A percentile compares a stretch with the other conserved stretches of the same genome.
These are phyloP conservation scores for Craniophora ligustri DNA, from an alignment of 2,888 invertebrate species.

Conservation along the genomic window DNA sequence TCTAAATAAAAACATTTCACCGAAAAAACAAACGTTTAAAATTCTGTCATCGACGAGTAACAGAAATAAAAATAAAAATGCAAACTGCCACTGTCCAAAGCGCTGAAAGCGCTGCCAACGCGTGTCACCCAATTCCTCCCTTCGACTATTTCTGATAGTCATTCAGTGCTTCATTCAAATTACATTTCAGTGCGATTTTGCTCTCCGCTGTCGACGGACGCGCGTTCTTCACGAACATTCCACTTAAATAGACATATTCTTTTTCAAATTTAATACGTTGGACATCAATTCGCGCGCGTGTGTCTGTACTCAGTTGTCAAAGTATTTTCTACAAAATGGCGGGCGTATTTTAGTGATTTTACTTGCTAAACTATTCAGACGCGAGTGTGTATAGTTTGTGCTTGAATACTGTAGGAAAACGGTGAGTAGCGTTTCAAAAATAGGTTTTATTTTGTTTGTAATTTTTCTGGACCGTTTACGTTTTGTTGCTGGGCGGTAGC, in stretches of 20 bases:
- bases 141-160: constrained; percentile 82
- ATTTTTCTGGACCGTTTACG: constrained; percentile 41
- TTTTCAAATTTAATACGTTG: constrained; percentile 45
- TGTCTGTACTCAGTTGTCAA: constrained; percentile 44
- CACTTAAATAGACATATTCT: constrained; percentile 19
- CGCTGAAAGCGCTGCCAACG: constrained; percentile 59
- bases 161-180: constrained; percentile 78
- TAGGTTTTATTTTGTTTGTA: constrained; percentile 55
- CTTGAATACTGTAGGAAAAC: constrained; percentile 35
- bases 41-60: not conserved
- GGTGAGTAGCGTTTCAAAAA: constrained; percentile 55
- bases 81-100: constrained; percentile 47
- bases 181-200: constrained; percentile 62
- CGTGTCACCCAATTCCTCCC: constrained; percentile 67
- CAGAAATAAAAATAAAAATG: constrained; percentile 9
- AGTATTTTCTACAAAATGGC: constrained; percentile 51
- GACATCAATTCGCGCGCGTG: constrained; percentile 40
- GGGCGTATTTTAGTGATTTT: constrained; percentile 40
- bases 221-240: constrained; percentile 3
- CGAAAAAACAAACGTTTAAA: not conserved
- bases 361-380: constrained; percentile 21
- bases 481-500: constrained; percentile 31
- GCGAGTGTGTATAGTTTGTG: constrained; percentile 40
- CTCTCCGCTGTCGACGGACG: constrained; percentile 23
- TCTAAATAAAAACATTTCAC: not conserved